These are phyloP conservation scores for Standfussiana lucernea DNA, from an alignment of 2,888 invertebrate species.

Conservation along the genomic window DNA sequence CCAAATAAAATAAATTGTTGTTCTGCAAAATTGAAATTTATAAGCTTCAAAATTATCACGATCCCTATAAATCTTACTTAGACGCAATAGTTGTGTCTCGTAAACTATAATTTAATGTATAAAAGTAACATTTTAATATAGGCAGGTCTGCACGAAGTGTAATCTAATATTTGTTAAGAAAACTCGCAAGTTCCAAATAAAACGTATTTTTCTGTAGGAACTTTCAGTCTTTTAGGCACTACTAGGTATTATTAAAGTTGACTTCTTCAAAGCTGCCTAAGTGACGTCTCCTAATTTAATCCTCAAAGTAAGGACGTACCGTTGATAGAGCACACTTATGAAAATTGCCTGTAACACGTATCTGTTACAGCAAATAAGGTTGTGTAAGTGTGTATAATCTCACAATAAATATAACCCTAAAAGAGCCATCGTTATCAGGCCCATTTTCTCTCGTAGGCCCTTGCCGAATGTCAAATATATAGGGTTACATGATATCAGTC, in stretches of 20 bases:
- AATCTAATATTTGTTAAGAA: constrained; percentile 56
- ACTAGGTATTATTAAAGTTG: constrained; percentile 49
- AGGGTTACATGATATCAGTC: constrained; percentile 85
- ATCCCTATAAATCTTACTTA: constrained; percentile 54
- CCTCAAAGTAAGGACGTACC: constrained; percentile 41
- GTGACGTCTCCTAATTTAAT: constrained; percentile 52
- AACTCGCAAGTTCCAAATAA: constrained; percentile 45
- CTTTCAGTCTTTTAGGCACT: constrained; percentile 26
- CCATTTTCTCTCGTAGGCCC: constrained; percentile 79
- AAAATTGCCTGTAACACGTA: constrained; percentile 52
- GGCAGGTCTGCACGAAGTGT: constrained; percentile 29
- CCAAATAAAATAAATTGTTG: constrained; percentile 36
- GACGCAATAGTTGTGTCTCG: constrained; percentile 25
- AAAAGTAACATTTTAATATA: constrained; percentile 29
- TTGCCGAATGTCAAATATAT: constrained; percentile 86
- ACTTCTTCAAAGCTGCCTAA: constrained; percentile 32
- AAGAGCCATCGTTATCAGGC: constrained; percentile 78
- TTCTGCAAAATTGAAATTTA: constrained; percentile 46
- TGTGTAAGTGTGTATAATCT: constrained; percentile 60
- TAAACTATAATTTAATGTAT: constrained; percentile 32
- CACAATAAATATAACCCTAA: constrained; percentile 72
- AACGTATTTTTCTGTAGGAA: constrained; percentile 53
- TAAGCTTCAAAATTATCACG: constrained; percentile 43
- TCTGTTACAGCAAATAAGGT: constrained; percentile 56
- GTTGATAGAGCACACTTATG: constrained; percentile 49